A percentile compares a stretch with the other conserved stretches of the same genome.
phyloP scores from a whole-genome alignment of 2,888 invertebrate genomes.

The Phymatocera aterrima region DNA sequence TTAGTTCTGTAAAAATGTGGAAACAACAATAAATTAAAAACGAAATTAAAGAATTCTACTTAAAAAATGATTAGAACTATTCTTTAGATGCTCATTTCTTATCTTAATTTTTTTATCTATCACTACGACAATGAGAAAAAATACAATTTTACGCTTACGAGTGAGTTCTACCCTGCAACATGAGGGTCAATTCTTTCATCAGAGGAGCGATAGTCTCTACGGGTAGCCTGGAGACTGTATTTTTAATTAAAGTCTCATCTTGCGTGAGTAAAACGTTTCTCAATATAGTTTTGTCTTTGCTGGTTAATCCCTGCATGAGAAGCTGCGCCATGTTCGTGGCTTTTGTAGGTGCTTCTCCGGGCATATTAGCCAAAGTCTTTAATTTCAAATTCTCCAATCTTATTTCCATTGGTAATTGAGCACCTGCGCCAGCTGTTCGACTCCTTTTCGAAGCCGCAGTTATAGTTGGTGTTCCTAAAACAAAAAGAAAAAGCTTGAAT shows the following conservation, averaged over 20 bases:
- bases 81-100: conserved; percentile 27
- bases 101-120: too few relatives aligned
- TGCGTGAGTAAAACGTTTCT: conserved; percentile 83
- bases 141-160: conserved; percentile 74
- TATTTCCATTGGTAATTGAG: conserved; percentile 89
- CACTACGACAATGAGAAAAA: conserved; percentile 33
- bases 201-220: conserved; percentile 85
- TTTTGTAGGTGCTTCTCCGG: conserved; percentile 75
- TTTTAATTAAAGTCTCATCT: conserved; percentile 82
- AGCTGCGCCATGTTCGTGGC: conserved; percentile 88
- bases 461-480: conserved; percentile 55
- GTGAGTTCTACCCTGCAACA: conserved; percentile 83
- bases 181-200: conserved; percentile 83
- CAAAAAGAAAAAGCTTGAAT: conserved; percentile 6
- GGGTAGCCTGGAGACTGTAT: conserved; percentile 87
- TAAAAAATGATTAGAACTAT: conserved; percentile 28
- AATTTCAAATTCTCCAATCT: conserved; percentile 88
- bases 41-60: conserved; percentile 39
- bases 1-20: conserved; percentile 74
- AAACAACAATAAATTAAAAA: conserved; percentile 8
- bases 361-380: conserved; percentile 74
- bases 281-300: conserved; percentile 86
- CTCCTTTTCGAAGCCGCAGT: conserved; percentile 67
- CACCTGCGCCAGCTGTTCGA: conserved; percentile 64
- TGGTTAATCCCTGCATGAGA: conserved; percentile 90